These are phyloP conservation scores for Cydia strobilella DNA, from an alignment of 1,140 invertebrate genomes.

Conservation along the genomic window DNA sequence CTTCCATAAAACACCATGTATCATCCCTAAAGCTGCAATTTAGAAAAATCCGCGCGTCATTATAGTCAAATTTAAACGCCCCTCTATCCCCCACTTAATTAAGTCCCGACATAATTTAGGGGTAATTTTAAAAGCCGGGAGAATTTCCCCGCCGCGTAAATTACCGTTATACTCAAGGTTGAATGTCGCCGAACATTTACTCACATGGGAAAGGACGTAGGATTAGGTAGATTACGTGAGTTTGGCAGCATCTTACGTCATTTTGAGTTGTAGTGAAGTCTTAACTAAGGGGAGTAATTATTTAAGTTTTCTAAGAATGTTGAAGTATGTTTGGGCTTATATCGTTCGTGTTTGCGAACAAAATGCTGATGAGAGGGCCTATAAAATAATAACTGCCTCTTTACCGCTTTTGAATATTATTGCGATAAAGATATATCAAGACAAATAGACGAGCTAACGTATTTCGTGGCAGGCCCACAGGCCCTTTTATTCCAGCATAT, in stretches of 20 bases:
- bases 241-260: not conserved
- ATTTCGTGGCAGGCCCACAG: too few relatives aligned
- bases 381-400: too few relatives aligned
- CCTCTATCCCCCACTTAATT: slow-evolving; percentile 45
- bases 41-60: slow-evolving; percentile 7
- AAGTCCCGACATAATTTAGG: slow-evolving; percentile 45
- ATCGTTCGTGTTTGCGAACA: not conserved
- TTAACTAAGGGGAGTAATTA: not conserved
- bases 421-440: too few relatives aligned
- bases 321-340: slow-evolving; percentile 1
- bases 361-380: not conserved
- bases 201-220: not conserved
- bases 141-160: slow-evolving; percentile 39
- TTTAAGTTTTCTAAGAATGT: slow-evolving; percentile 5
- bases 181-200: slow-evolving; percentile 30
- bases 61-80: slow-evolving; percentile 23
- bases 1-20: slow-evolving; percentile 1
- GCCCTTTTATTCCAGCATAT: too few relatives aligned
- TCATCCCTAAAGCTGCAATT: slow-evolving; percentile 5
- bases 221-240: not conserved
- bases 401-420: too few relatives aligned
- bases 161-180: slow-evolving; percentile 59
- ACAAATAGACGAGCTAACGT: too few relatives aligned
- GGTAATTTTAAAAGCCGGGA: slow-evolving; percentile 53
- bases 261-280: not conserved